Percentiles rank a stretch among this genome's conserved stretches.
phyloP scores from a whole-genome alignment of 2,888 invertebrate genomes.

The Harpagoxenus sublaevis region DNA sequence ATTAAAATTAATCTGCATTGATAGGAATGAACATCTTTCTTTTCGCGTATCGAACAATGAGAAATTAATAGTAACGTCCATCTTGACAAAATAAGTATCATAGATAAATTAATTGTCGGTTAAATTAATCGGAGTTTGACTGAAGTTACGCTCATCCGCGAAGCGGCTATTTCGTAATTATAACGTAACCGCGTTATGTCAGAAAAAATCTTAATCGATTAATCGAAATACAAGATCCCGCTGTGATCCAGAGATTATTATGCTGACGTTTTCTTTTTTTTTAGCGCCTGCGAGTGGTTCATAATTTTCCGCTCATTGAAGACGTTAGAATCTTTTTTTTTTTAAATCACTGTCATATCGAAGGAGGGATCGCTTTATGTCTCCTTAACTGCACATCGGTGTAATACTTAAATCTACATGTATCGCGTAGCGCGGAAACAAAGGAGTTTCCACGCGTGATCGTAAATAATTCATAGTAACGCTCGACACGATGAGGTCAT shows the following conservation, averaged over 20 bases:
- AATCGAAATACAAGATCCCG: background rate
- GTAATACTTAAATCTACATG: background rate
- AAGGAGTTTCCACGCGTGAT: conserved; percentile 30
- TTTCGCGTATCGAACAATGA: background rate
- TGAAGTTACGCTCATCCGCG: background rate
- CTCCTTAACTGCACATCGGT: background rate
- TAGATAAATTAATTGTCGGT: background rate
- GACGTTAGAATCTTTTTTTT: background rate
- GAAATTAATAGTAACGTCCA: background rate
- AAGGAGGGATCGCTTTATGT: background rate
- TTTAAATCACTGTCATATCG: background rate
- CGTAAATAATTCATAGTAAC: conserved; percentile 45
- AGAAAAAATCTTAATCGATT: background rate
- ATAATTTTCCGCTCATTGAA: background rate
- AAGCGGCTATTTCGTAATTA: background rate
- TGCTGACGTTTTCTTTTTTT: background rate
- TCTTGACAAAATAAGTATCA: background rate
- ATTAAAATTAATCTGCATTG: background rate
- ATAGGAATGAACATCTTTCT: background rate
- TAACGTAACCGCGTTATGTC: background rate
- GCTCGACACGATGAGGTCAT: conserved; percentile 44
- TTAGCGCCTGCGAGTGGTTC: background rate
- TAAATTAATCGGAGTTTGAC: background rate
- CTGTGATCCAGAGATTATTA: background rate
- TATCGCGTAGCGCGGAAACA: conserved; percentile 10